Evolutionary conservation across 2,797 vertebrate species (phyloP), one percentile per base, ranked within the genome.

Genomic region (Nannoperca obscura): DNA sequence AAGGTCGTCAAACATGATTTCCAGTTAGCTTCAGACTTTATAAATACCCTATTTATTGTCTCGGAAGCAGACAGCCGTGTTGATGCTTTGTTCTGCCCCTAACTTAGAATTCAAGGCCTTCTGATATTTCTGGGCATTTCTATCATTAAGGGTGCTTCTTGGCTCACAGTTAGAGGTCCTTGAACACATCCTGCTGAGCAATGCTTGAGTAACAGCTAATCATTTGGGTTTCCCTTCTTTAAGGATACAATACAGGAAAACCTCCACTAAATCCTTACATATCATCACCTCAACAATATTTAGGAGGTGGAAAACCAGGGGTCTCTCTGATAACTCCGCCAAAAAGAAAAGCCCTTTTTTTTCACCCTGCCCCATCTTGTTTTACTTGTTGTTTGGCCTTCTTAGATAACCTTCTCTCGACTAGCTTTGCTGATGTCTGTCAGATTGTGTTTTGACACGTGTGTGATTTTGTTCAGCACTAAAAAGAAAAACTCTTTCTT

Each of bases 201-300:
- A 89, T 82, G 80, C 46, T 68, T 84, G 84, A 78, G 52, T 82
- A 69, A 77, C 68, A 83, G 69, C 80, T 74, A 88, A 85, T 91
- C 70, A 86, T 63, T 38, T 66, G 53, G 38, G 65, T 72, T 88
- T 91, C 80, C 78, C 47, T 54, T 74, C 65, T 69, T 69, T 61
- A 80, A 88, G 90, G 91, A 92, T 90, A 91, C 20, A 84, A 49
- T 57, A 73, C 85, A 90, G 91, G 86, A 90, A 91, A 72, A 80
- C 81, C 82, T 62, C 88, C 85, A 88, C 83, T 86, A 90, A 88
- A 78, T 78, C 58, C 79, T 88, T 86, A 87, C 74, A 86, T 75
- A 88, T 73, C 66, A 88, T 78, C 91, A 86, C 71, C 34, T 49
- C 73, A 80, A 90, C 87, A 90, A 80, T 81, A 71, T 74, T 76